Conservation (phyloP, 2,113 vertebrate genomes). For the Gracilinanus agilis region DNA sequence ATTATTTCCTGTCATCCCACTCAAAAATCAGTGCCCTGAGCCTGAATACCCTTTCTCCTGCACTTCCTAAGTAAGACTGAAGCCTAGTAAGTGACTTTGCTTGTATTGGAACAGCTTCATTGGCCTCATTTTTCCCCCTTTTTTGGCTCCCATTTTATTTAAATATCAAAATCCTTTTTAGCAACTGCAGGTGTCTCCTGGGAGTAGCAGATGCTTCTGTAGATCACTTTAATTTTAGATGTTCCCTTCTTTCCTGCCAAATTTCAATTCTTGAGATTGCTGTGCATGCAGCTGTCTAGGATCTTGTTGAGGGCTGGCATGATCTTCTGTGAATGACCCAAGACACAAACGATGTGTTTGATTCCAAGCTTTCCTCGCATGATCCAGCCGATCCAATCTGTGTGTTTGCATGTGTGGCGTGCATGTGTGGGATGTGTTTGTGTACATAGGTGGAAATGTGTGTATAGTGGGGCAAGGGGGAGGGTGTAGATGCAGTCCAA, state of each 20-base stretch:
- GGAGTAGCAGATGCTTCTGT: conserved; percentile 10
- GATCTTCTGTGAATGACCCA: conserved; percentile 22
- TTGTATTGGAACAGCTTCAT: not conserved
- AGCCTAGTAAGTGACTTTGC: conserved; percentile 38
- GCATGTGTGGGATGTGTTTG: not conserved
- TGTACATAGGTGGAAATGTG: not conserved
- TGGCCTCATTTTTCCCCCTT: conserved; percentile 11
- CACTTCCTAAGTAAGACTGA: conserved; percentile 15
- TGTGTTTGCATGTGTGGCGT: not conserved
- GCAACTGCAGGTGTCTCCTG: conserved; percentile 14
- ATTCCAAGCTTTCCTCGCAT: conserved; percentile 32
- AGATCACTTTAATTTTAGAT: conserved; percentile 13
- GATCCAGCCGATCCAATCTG: conserved; percentile 13
- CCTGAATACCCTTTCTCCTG: not conserved
- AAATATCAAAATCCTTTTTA: conserved; percentile 32
- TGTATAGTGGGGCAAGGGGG: not conserved
- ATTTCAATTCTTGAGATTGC: conserved; percentile 30
- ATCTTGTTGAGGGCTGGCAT: not conserved
- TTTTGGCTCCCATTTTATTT: conserved; percentile 1
- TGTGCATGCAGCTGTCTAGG: conserved; percentile 2
- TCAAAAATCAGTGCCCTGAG: not conserved
- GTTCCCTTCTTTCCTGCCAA: conserved; percentile 21
- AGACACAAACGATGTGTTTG: conserved; percentile 2
- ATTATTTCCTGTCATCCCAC: not conserved
- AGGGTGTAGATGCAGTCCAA: not conserved